Percentiles rank a stretch among this genome's conserved stretches.
Conservation (phyloP, 2,113 vertebrate species). For the Alethe castanea region DNA sequence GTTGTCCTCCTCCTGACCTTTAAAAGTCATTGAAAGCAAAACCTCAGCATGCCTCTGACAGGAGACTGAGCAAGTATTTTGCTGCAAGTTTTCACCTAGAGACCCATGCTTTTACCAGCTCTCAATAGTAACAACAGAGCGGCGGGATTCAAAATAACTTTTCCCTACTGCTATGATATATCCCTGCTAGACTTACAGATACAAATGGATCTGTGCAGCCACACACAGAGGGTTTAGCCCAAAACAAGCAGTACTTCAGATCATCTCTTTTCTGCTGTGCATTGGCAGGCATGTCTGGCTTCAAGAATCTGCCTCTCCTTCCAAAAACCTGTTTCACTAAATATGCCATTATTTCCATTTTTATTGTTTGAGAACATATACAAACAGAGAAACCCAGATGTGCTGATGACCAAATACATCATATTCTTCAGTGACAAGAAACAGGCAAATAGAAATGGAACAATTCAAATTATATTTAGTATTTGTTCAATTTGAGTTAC, state of each 20-base stretch:
- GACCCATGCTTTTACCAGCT: background rate
- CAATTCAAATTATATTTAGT: background rate
- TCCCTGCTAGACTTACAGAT: background rate
- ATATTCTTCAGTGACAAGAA: background rate
- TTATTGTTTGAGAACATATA: background rate
- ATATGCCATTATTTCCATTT: background rate
- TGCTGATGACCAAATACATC: background rate
- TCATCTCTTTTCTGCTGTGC: background rate
- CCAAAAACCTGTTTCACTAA: background rate
- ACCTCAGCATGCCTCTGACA: background rate
- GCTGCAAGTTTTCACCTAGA: background rate
- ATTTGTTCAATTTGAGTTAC: background rate
- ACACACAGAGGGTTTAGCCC: background rate
- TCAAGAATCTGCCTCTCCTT: background rate
- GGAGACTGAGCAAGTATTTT: background rate
- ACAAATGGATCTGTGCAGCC: background rate
- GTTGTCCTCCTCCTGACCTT: slow-evolving; percentile 26
- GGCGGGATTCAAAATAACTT: background rate
- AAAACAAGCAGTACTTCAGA: background rate
- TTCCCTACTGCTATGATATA: background rate
- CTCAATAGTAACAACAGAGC: background rate
- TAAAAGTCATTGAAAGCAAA: slow-evolving; percentile 24
- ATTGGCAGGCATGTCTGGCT: background rate
- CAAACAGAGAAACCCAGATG: background rate
- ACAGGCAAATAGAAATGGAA: background rate